Percentiles rank a stretch among this genome's conserved stretches.
Conservation (phyloP, 2,113 vertebrate species). For the Thermophis baileyi region DNA sequence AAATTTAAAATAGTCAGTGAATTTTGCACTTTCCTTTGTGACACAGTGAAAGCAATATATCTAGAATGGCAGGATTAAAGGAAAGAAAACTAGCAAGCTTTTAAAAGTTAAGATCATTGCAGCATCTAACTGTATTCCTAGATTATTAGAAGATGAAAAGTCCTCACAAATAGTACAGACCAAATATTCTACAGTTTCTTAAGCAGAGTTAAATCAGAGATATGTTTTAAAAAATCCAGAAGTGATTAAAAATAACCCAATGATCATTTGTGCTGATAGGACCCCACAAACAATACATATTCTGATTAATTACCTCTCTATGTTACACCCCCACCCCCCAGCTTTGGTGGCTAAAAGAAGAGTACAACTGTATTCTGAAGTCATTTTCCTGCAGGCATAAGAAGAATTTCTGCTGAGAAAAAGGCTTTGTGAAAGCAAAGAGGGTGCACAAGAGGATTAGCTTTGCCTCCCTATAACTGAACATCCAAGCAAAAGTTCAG, state of each 20-base stretch:
- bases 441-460: not conserved
- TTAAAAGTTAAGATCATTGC: not conserved
- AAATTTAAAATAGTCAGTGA: not conserved
- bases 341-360: not conserved
- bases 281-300: not conserved
- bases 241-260: not conserved
- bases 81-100: not conserved
- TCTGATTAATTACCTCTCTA: not conserved
- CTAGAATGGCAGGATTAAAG: not conserved
- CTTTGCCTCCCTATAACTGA: not conserved
- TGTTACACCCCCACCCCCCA: too few species aligned
- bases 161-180: not conserved
- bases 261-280: not conserved
- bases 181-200: not conserved
- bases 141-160: not conserved
- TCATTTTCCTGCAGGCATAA: not conserved
- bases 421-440: not conserved
- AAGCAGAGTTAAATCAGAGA: not conserved
- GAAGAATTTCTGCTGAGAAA: not conserved
- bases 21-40: fast-evolving
- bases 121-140: not conserved
- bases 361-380: not conserved
- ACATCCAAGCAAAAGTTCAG: not conserved
- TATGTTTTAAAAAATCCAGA: not conserved
- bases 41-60: fast-evolving